These are phyloP conservation scores for Melanotus villosus DNA, from an alignment of 2,888 invertebrate species.

Conservation along the genomic window DNA sequence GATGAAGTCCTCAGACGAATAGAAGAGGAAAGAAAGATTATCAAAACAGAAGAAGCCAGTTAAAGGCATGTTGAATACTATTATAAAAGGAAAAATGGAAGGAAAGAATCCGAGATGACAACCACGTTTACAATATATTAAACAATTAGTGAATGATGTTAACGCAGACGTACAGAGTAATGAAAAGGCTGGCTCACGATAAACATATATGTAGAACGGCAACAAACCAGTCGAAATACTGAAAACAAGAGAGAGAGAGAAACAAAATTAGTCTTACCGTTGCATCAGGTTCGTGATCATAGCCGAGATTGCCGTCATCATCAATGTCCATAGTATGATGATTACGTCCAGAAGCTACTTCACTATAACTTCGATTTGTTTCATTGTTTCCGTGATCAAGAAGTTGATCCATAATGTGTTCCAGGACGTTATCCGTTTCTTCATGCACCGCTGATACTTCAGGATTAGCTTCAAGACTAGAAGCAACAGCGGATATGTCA, in stretches of 20 bases:
- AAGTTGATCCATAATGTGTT: slow-evolving; percentile 79
- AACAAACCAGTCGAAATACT: no score
- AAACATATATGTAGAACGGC: no score
- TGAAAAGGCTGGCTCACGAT: no score
- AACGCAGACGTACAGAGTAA: no score
- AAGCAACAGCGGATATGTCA: slow-evolving; percentile 73
- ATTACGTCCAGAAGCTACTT: slow-evolving; percentile 60
- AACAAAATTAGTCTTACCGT: slow-evolving; percentile 57
- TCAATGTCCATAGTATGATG: slow-evolving; percentile 65
- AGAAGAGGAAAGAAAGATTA: no score
- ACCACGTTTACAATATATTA: no score
- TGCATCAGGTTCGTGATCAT: slow-evolving; percentile 66
- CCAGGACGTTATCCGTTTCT: slow-evolving; percentile 72
- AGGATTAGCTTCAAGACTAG: slow-evolving; percentile 72
- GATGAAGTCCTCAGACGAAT: no score
- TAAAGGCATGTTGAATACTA: no score
- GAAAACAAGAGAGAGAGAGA: background rate
- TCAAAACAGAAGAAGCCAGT: no score
- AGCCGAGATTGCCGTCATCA: slow-evolving; percentile 64
- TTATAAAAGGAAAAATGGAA: no score
- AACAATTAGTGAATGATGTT: no score
- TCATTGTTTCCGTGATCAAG: slow-evolving; percentile 70
- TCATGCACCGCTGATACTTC: slow-evolving; percentile 70
- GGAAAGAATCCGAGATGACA: no score
- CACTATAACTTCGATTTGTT: slow-evolving; percentile 59